Percentiles rank a stretch among this genome's conserved stretches.
Conservation (phyloP, 2,888 invertebrate genomes). For the Pharmacophagus antenor region DNA sequence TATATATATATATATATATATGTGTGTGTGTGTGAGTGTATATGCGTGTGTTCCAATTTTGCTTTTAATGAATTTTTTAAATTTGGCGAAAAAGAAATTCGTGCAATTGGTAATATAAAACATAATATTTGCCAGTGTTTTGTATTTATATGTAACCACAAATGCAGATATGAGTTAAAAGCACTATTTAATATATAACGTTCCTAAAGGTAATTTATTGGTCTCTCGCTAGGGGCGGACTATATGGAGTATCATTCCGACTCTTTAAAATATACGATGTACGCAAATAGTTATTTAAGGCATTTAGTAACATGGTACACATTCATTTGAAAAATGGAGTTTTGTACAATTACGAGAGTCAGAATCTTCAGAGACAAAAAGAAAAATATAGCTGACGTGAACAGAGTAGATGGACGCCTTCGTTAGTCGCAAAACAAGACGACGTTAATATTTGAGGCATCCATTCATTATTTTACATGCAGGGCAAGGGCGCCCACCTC, state of each 20-base stretch:
- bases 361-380: not conserved
- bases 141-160: too few species aligned
- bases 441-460: slow-evolving; percentile 20
- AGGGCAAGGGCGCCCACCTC: slow-evolving; percentile 27
- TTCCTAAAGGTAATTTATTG: not conserved
- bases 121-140: not conserved
- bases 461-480: slow-evolving; percentile 26
- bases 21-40: too few species aligned
- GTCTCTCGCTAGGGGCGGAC: not conserved
- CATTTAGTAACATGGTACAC: too few species aligned
- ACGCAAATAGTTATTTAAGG: too few species aligned
- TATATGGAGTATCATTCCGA: too few species aligned
- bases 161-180: not conserved
- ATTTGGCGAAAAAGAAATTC: too few species aligned
- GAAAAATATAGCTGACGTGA: not conserved
- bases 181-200: not conserved
- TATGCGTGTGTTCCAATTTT: too few species aligned
- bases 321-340: not conserved
- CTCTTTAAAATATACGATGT: too few species aligned
- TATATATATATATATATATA: too few species aligned
- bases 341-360: not conserved
- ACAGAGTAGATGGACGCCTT: not conserved
- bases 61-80: too few species aligned
- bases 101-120: not conserved
- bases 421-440: slow-evolving; percentile 14